phyloP scores from a whole-genome alignment of 30 jellyfish, hydroid and myxozoan species.

The Catostylus mosaicus region DNA sequence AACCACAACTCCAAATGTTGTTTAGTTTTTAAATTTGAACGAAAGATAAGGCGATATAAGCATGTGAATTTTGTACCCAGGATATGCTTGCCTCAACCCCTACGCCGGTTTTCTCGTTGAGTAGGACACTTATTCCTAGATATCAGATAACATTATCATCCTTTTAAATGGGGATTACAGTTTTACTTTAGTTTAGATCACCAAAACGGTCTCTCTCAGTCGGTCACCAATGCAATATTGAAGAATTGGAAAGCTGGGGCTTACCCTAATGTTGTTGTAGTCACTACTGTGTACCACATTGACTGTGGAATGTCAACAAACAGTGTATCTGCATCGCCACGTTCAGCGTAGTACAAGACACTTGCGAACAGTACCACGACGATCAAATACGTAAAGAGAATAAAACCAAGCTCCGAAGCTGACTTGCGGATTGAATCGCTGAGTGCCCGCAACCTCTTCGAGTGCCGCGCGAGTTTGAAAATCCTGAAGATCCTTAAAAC shows the following conservation, averaged over 20 bases:
- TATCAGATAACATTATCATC: too few species aligned
- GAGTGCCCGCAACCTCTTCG: slow-evolving; percentile 87
- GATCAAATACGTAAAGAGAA: slow-evolving; percentile 85
- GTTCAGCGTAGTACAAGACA: slow-evolving; percentile 90
- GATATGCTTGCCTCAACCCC: too few species aligned
- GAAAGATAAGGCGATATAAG: too few species aligned
- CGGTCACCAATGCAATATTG: too few species aligned
- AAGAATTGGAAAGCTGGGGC: slow-evolving; percentile 1
- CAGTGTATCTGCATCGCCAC: slow-evolving; percentile 46
- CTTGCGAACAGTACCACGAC: slow-evolving; percentile 94
- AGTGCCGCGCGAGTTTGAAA: slow-evolving; percentile 94
- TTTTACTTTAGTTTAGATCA: too few species aligned
- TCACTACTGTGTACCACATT: slow-evolving; percentile 97
- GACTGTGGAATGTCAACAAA: slow-evolving; percentile 94
- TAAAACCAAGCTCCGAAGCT: slow-evolving; percentile 93
- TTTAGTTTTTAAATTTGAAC: too few species aligned
- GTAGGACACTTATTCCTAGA: too few species aligned
- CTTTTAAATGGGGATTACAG: too few species aligned
- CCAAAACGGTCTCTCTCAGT: too few species aligned
- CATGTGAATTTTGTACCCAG: too few species aligned
- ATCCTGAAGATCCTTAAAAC: slow-evolving; percentile 82
- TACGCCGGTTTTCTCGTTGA: too few species aligned
- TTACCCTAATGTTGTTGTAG: slow-evolving; percentile 98
- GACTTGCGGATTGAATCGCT: slow-evolving; percentile 86
- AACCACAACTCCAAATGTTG: too few species aligned